Evolutionary conservation across 2,113 vertebrate species (phyloP).

Genomic region (Peromyscus californicus): DNA sequence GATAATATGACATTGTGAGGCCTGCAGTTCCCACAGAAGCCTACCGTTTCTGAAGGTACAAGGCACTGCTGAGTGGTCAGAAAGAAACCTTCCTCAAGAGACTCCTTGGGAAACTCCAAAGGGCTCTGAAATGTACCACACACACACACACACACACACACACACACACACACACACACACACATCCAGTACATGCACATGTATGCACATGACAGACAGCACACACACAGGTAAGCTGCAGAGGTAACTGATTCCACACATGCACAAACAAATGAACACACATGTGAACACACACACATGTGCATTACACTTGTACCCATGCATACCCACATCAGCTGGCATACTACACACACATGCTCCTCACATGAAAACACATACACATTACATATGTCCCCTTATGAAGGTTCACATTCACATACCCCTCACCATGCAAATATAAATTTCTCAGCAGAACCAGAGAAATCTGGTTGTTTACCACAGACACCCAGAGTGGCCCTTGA

Average conservation of each 20-base stretch:
- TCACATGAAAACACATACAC: too few species aligned
- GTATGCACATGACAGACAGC: not conserved
- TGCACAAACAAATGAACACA: not conserved
- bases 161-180: not conserved
- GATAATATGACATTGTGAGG: not conserved
- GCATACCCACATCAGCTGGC: not conserved
- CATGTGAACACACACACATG: not conserved
- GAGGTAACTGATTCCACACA: not conserved
- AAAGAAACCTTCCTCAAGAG: accelerated
- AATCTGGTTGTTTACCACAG: not conserved
- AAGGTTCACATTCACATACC: too few species aligned
- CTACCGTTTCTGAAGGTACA: not conserved
- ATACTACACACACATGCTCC: not conserved
- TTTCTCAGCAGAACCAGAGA: not conserved
- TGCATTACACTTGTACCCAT: not conserved
- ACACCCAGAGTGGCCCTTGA: accelerated
- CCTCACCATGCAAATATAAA: too few species aligned
- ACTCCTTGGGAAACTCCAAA: not conserved
- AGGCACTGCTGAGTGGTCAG: not conserved
- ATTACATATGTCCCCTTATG: not conserved
- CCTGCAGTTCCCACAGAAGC: not conserved
- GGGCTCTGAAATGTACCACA: not conserved
- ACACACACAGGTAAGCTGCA: not conserved
- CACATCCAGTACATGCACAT: not conserved
- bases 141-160: not conserved